These are phyloP conservation scores for Tenthredo amoena DNA, from an alignment of 2,888 invertebrate genomes.

Conservation along the genomic window DNA sequence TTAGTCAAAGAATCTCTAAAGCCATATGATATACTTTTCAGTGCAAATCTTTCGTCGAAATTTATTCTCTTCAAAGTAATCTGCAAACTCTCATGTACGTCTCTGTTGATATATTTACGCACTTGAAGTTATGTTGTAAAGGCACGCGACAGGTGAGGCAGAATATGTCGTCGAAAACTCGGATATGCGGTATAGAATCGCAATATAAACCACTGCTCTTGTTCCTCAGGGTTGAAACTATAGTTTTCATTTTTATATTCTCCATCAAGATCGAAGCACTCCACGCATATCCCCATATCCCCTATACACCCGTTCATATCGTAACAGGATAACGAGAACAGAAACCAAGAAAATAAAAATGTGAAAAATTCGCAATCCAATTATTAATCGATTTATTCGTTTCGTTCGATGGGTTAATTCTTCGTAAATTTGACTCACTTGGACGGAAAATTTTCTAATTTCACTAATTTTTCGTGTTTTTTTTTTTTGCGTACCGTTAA, in stretches of 20 bases:
- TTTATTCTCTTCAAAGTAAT: constrained; percentile 19
- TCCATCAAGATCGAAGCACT: background rate
- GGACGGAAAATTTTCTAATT: background rate
- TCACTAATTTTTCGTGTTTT: background rate
- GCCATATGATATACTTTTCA: background rate
- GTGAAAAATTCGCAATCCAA: background rate
- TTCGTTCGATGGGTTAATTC: background rate
- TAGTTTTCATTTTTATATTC: background rate
- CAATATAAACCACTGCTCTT: background rate
- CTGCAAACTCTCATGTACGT: background rate
- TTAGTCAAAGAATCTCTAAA: background rate
- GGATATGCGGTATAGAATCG: constrained; percentile 3
- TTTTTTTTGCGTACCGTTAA: background rate
- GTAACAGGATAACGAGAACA: too few relatives aligned
- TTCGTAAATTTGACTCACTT: background rate
- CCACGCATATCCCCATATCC: background rate
- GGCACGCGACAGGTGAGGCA: constrained; percentile 42
- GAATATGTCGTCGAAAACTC: constrained; percentile 25
- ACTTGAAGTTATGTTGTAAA: constrained; percentile 22
- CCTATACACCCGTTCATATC: background rate
- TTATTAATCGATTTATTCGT: background rate
- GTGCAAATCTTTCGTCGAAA: background rate
- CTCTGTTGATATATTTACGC: background rate
- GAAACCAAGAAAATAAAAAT: background rate
- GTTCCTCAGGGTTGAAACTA: background rate